Percentiles rank a stretch among this genome's conserved stretches.
phyloP scores from a whole-genome alignment of 2,888 invertebrate species.

The Octonoba sinensis region DNA sequence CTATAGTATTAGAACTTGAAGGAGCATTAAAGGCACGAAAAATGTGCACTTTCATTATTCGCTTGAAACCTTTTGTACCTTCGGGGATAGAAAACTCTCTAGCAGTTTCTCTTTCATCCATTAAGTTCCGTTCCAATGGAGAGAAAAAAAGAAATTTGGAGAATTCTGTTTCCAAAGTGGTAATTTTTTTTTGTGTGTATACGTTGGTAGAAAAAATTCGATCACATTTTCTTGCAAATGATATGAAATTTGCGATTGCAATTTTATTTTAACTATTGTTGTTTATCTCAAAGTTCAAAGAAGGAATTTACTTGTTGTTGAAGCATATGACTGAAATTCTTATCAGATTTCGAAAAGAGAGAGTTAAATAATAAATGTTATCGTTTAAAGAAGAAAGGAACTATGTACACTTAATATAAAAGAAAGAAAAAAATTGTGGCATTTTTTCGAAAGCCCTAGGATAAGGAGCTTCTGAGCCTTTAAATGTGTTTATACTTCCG shows the following conservation, averaged over 20 bases:
- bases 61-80: constrained; percentile 36
- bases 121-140: constrained; percentile 39
- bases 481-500: no score
- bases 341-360: no score
- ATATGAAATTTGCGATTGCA: constrained; percentile 12
- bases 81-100: constrained; percentile 42
- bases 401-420: no score
- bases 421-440: no score
- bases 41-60: constrained; percentile 42
- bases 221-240: constrained; percentile 46
- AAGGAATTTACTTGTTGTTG: no score
- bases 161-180: constrained; percentile 9
- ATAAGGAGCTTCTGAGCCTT: no score
- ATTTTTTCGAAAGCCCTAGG: no score
- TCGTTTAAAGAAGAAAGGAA: no score
- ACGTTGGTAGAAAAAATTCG: constrained; percentile 11
- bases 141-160: constrained; percentile 12
- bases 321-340: no score
- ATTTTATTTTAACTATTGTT: constrained; percentile 1
- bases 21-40: constrained; percentile 28
- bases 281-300: no score
- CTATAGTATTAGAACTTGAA: constrained; percentile 6
- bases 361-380: no score
- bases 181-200: constrained; percentile 3
- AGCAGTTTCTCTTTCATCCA: constrained; percentile 60